Evolutionary conservation across 2,113 vertebrate genomes (phyloP).

Genomic region (Fregetta grallaria): DNA sequence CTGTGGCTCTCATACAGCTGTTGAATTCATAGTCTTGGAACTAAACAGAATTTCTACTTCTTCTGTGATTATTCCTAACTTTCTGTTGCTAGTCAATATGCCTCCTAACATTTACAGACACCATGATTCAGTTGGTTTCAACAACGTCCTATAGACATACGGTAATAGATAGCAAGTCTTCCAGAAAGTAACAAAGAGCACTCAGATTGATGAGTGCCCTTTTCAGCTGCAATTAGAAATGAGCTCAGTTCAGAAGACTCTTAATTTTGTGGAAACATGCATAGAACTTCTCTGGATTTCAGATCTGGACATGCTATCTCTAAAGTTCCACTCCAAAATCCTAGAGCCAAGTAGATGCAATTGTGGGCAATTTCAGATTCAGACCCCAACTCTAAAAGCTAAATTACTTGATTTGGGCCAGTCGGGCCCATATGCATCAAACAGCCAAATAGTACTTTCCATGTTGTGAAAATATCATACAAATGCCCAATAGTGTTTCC

Average conservation of each 20-base stretch:
- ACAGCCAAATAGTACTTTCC: background rate
- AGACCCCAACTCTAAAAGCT: background rate
- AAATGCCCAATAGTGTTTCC: background rate
- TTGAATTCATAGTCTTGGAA: background rate
- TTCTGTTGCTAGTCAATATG: background rate
- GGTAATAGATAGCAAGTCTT: background rate
- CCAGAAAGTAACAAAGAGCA: background rate
- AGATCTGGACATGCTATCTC: background rate
- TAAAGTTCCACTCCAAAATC: background rate
- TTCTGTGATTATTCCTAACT: background rate
- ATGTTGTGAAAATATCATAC: background rate
- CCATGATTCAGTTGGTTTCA: background rate
- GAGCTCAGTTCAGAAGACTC: background rate
- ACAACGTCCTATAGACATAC: background rate
- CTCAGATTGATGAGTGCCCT: background rate
- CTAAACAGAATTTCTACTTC: background rate
- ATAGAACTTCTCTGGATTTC: background rate
- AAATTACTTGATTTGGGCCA: background rate
- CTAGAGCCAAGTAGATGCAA: background rate
- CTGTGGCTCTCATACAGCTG: background rate
- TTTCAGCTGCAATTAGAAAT: background rate
- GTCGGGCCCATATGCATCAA: background rate
- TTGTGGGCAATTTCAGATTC: background rate
- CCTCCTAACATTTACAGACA: conserved; percentile 7
- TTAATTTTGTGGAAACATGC: background rate